Conservation (phyloP, 2,113 vertebrate species). For the Alosa alosa region DNA sequence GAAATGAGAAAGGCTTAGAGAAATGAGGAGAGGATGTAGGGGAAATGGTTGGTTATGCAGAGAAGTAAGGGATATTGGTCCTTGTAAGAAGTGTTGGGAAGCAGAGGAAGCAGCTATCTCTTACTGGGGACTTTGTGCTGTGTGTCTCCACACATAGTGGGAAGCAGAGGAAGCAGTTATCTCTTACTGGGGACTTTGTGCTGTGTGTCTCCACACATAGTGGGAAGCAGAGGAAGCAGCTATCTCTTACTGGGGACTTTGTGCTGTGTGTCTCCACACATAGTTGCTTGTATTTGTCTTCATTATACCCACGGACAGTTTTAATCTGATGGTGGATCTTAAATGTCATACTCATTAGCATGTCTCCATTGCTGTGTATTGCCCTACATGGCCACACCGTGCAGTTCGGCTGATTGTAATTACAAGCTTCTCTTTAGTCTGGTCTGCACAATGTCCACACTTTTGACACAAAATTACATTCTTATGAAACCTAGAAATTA, state of each 20-base stretch:
- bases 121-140: constrained; percentile 49
- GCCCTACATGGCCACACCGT: constrained; percentile 6
- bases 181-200: constrained; percentile 49
- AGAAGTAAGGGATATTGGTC: neutral
- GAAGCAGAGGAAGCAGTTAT: constrained; percentile 24
- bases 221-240: constrained; percentile 28
- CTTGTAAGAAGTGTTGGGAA: neutral
- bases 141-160: constrained; percentile 56
- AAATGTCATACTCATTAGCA: constrained; percentile 64
- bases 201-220: constrained; percentile 55
- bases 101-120: constrained; percentile 26
- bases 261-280: constrained; percentile 55
- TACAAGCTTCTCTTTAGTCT: neutral
- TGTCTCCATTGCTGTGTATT: too few relatives aligned
- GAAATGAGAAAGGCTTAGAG: constrained; percentile 32
- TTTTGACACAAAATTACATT: neutral
- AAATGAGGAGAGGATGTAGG: constrained; percentile 18
- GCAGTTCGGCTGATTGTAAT: neutral
- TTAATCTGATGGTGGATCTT: constrained; percentile 58
- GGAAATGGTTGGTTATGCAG: too few relatives aligned
- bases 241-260: constrained; percentile 44
- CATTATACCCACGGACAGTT: constrained; percentile 71
- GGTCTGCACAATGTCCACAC: too few relatives aligned
- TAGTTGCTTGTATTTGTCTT: constrained; percentile 69
- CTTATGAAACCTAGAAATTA: neutral